phyloP scores from a whole-genome alignment of 35 echinoderm and acorn worm genomes.

The Ophioderma brevispina region DNA sequence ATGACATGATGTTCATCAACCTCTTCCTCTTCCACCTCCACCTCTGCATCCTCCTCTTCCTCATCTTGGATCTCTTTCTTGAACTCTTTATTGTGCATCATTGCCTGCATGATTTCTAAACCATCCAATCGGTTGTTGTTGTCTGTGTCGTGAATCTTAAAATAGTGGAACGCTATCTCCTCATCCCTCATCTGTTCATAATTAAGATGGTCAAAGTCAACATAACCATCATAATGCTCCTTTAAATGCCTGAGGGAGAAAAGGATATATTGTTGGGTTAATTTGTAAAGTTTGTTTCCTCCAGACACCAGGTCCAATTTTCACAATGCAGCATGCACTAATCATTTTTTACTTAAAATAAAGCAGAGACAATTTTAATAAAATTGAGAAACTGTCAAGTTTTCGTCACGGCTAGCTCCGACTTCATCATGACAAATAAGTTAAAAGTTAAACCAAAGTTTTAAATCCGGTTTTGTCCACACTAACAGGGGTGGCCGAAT shows the following conservation, averaged over 20 bases:
- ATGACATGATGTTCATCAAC: not conserved
- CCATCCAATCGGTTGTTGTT: conserved; percentile 69
- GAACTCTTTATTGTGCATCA: conserved; percentile 49
- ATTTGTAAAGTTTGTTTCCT: too few species aligned
- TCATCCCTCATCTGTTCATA: conserved; percentile 50
- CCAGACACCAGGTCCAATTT: too few species aligned
- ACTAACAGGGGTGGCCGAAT: too few species aligned
- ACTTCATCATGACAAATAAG: too few species aligned
- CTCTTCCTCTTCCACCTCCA: conserved; percentile 30
- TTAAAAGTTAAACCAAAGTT: too few species aligned
- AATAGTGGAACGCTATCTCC: conserved; percentile 63
- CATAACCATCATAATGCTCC: conserved; percentile 63
- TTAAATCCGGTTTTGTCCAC: too few species aligned
- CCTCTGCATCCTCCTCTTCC: not conserved
- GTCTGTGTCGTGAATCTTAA: conserved; percentile 67
- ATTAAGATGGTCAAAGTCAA: conserved; percentile 42
- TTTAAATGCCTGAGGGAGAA: conserved; percentile 68
- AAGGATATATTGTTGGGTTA: too few species aligned
- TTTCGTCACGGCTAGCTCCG: too few species aligned
- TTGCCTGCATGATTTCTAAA: conserved; percentile 54
- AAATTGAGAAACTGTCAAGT: too few species aligned
- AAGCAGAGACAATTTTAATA: too few species aligned
- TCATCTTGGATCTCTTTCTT: not conserved
- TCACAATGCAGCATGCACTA: too few species aligned
- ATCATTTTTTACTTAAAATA: too few species aligned